These are phyloP conservation scores for Biston stratarius DNA, from an alignment of 2,888 invertebrate species.

Conservation along the genomic window DNA sequence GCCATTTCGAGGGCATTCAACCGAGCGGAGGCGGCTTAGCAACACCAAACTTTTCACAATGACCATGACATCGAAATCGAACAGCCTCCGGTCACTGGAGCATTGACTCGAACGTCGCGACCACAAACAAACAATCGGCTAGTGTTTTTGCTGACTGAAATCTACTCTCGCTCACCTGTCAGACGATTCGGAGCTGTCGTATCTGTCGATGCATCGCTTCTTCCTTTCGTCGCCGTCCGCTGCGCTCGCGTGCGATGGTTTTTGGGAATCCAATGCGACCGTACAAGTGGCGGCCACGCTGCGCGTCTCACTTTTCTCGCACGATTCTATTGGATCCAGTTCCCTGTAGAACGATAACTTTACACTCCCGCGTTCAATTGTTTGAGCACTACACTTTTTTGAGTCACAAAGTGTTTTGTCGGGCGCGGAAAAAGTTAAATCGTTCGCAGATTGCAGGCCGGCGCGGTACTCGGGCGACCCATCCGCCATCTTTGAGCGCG, in stretches of 20 bases:
- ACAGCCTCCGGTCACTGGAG: conserved; percentile 84
- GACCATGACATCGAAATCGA: conserved; percentile 84
- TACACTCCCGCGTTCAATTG: conserved; percentile 72
- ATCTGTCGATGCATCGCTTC: conserved; percentile 95
- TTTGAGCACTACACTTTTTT: conserved; percentile 85
- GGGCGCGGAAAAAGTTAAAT: conserved; percentile 85
- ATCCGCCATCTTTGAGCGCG: conserved; percentile 94
- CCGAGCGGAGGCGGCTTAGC: conserved; percentile 66
- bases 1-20: conserved; percentile 80
- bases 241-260: conserved; percentile 67
- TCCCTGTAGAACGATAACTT: conserved; percentile 82
- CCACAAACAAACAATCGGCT: conserved; percentile 61
- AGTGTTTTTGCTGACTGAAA: conserved; percentile 58
- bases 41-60: conserved; percentile 74
- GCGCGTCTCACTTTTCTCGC: conserved; percentile 85
- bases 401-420: conserved; percentile 80
- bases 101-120: conserved; percentile 77
- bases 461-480: conserved; percentile 89
- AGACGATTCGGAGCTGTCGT: conserved; percentile 97
- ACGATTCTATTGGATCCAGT: conserved; percentile 82
- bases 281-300: conserved; percentile 78
- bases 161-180: conserved; percentile 90
- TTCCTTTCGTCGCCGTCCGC: conserved; percentile 88
- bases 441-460: conserved; percentile 86
- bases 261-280: conserved; percentile 72